Evolutionary conservation across 2,888 invertebrate species (phyloP).

Genomic region (Himalopsyche kuldschensis): DNA sequence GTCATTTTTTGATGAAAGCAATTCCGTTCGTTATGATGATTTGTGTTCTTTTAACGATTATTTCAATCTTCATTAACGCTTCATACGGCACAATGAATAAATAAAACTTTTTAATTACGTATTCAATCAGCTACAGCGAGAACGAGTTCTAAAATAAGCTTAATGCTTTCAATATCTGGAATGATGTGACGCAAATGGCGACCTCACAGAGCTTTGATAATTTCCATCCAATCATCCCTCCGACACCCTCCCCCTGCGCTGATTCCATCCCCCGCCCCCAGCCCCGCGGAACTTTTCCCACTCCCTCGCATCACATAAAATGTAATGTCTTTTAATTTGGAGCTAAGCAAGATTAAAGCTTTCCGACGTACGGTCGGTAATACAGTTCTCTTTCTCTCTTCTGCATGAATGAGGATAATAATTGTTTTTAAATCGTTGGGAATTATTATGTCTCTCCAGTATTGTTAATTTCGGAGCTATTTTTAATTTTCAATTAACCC

Average conservation of each 20-base stretch:
- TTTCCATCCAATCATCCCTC: conserved; percentile 30
- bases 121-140: background rate
- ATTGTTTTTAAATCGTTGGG: background rate
- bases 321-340: conserved; percentile 35
- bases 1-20: too few species aligned
- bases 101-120: background rate
- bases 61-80: background rate
- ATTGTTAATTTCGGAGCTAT: background rate
- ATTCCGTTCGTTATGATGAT: background rate
- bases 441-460: background rate
- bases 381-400: background rate
- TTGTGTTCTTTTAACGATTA: background rate
- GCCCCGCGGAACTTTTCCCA: background rate
- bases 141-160: background rate
- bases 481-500: background rate
- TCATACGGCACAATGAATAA: background rate
- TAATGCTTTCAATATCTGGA: background rate
- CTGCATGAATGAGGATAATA: background rate
- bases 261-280: background rate
- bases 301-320: conserved; percentile 24
- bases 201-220: conserved; percentile 29
- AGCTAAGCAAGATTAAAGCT: conserved; percentile 31
- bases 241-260: background rate
- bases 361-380: background rate
- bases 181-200: background rate